Evolutionary conservation across 2,113 vertebrate species (phyloP).

Genomic region (Montifringilla adamsi): DNA sequence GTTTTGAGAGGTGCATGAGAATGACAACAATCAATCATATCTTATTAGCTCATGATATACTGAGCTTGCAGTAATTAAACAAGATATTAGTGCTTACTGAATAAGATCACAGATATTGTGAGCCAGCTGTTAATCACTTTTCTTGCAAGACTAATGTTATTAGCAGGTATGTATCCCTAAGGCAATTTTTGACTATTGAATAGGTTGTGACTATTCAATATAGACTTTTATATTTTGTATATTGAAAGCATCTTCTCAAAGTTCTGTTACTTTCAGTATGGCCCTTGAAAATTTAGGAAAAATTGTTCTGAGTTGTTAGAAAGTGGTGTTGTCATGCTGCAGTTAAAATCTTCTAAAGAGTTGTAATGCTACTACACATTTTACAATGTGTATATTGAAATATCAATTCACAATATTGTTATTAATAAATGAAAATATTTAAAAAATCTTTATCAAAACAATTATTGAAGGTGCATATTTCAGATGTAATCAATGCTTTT

Average conservation of each 20-base stretch:
- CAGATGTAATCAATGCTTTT: background rate
- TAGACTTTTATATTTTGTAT: background rate
- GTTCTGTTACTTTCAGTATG: background rate
- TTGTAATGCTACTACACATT: background rate
- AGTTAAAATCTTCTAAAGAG: background rate
- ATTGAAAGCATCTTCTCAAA: background rate
- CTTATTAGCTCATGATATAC: constrained; percentile 54
- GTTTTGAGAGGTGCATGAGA: constrained; percentile 17
- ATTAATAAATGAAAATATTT: background rate
- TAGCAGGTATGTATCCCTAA: background rate
- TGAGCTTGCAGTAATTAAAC: constrained; percentile 57
- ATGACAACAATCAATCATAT: constrained; percentile 63
- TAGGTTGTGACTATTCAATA: background rate
- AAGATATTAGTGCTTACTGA: constrained; percentile 47
- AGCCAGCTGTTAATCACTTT: constrained; percentile 54
- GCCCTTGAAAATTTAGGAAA: background rate
- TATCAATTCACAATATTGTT: background rate
- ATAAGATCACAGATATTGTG: constrained; percentile 48
- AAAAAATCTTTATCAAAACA: background rate
- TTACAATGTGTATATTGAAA: background rate
- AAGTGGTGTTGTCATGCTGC: background rate
- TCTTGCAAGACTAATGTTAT: constrained; percentile 30
- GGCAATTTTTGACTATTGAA: constrained; percentile 13
- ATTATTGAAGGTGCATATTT: background rate
- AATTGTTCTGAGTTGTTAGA: background rate